Percentiles rank a stretch among this genome's conserved stretches.
Evolutionary conservation across 2,888 invertebrate genomes (phyloP).

Genomic region (Tuta absoluta): DNA sequence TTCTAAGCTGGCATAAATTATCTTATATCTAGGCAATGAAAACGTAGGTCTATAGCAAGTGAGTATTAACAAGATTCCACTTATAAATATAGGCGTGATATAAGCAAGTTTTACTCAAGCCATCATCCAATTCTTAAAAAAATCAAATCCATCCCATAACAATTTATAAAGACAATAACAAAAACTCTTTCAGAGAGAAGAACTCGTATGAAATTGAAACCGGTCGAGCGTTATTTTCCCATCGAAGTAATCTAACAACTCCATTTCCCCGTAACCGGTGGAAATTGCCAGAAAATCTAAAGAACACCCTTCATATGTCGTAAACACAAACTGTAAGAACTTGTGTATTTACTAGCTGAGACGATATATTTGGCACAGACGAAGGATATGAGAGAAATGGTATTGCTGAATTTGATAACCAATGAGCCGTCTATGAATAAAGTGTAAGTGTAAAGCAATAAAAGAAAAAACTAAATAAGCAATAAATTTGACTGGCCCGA

Average conservation of each 20-base stretch:
- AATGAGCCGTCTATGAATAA: too few relatives aligned
- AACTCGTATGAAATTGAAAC: neutral
- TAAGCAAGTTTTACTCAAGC: too few relatives aligned
- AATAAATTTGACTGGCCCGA: too few relatives aligned
- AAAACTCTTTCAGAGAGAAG: neutral
- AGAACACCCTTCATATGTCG: constrained; percentile 23
- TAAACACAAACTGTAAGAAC: constrained; percentile 22
- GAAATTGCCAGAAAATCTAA: constrained; percentile 21
- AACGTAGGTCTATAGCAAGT: too few relatives aligned
- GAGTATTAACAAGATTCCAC: too few relatives aligned
- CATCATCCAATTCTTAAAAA: too few relatives aligned
- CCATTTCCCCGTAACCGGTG: constrained; percentile 13
- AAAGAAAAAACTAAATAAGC: too few relatives aligned
- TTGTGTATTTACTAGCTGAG: constrained; percentile 11
- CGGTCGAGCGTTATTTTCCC: constrained; percentile 11
- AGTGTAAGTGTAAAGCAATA: too few relatives aligned
- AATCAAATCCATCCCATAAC: neutral
- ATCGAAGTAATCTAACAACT: constrained; percentile 18
- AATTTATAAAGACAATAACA: neutral
- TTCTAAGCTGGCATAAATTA: too few relatives aligned
- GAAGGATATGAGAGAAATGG: neutral
- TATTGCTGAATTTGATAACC: too few relatives aligned
- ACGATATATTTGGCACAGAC: neutral
- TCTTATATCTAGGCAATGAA: too few relatives aligned
- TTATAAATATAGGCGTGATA: too few relatives aligned